These are phyloP conservation scores for Therioaphis trifolii DNA, from an alignment of 2,888 invertebrate species.

Conservation along the genomic window DNA sequence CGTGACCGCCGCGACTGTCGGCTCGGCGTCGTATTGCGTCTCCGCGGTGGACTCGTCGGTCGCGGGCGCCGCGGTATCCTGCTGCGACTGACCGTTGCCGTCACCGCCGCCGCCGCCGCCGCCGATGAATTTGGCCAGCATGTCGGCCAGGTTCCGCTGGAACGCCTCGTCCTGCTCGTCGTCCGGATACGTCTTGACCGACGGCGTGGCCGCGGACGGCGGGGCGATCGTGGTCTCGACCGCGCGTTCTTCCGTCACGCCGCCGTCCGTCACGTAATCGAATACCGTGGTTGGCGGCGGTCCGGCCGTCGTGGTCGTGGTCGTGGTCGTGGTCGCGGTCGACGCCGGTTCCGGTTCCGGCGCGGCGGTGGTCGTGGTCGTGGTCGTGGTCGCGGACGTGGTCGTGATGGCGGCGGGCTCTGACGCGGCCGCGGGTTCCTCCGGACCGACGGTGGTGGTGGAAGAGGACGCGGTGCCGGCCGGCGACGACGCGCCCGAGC, in stretches of 20 bases:
- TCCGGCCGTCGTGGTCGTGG: not conserved
- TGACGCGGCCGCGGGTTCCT: slow-evolving; percentile 32
- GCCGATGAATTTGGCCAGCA: slow-evolving; percentile 58
- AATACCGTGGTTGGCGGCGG: not conserved
- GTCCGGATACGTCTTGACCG: slow-evolving; percentile 22
- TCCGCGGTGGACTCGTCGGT: slow-evolving; percentile 68
- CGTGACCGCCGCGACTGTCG: slow-evolving; percentile 61
- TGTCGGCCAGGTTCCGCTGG: slow-evolving; percentile 57
- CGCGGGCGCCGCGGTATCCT: slow-evolving; percentile 43
- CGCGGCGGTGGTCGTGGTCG: slow-evolving; percentile 4
- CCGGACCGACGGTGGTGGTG: too few relatives aligned
- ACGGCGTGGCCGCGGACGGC: not conserved
- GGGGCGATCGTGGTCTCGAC: slow-evolving; percentile 13
- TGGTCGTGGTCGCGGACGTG: not conserved
- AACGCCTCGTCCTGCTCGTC: slow-evolving; percentile 58
- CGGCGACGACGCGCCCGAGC: not conserved
- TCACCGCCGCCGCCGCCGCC: slow-evolving; percentile 68
- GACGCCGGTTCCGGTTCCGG: not conserved
- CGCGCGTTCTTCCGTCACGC: slow-evolving; percentile 22
- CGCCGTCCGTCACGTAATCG: not conserved
- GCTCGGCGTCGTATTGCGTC: slow-evolving; percentile 67
- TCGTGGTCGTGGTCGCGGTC: not conserved
- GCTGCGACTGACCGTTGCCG: not conserved
- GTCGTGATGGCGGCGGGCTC: not conserved
- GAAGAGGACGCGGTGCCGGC: not conserved